A percentile compares a stretch with the other conserved stretches of the same genome.
phyloP scores from a whole-genome alignment of 2,797 vertebrate species.

The Echeneis naucrates region DNA sequence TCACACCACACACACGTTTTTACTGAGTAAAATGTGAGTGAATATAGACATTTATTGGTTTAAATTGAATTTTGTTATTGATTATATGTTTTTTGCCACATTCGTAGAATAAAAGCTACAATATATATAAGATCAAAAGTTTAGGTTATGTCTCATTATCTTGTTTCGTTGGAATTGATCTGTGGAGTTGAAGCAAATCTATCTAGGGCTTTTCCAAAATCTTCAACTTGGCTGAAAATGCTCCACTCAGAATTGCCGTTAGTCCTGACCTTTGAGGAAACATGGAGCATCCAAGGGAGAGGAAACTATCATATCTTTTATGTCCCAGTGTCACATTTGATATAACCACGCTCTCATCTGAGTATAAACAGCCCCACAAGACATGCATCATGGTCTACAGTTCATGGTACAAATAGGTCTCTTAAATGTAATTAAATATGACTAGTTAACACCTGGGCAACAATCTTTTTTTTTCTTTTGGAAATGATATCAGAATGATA shows the following conservation, averaged over 20 bases:
- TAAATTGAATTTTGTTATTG: not conserved
- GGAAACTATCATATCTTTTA: not conserved
- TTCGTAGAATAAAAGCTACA: not conserved
- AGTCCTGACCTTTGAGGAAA: constrained; percentile 7
- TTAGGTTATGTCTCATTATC: not conserved
- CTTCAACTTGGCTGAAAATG: not conserved
- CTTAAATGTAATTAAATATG: not conserved
- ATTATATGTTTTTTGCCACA: constrained; percentile 4
- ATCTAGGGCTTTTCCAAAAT: not conserved
- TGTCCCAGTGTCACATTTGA: not conserved
- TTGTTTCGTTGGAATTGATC: fast-evolving
- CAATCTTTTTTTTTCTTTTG: too few species aligned
- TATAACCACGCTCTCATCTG: not conserved
- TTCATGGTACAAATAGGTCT: not conserved
- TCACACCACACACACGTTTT: constrained; percentile 13
- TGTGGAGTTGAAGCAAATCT: not conserved
- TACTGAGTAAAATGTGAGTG: constrained; percentile 9
- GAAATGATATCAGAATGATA: too few species aligned
- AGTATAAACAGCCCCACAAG: not conserved
- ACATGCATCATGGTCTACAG: not conserved
- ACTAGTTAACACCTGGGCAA: too few species aligned
- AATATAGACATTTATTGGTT: not conserved
- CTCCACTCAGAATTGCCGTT: not conserved
- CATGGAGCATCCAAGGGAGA: not conserved
- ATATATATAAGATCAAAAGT: not conserved